Evolutionary conservation across 2,113 vertebrate genomes (phyloP), one percentile per base, ranked within the genome.

Genomic region (Platysternon megacephalum): DNA sequence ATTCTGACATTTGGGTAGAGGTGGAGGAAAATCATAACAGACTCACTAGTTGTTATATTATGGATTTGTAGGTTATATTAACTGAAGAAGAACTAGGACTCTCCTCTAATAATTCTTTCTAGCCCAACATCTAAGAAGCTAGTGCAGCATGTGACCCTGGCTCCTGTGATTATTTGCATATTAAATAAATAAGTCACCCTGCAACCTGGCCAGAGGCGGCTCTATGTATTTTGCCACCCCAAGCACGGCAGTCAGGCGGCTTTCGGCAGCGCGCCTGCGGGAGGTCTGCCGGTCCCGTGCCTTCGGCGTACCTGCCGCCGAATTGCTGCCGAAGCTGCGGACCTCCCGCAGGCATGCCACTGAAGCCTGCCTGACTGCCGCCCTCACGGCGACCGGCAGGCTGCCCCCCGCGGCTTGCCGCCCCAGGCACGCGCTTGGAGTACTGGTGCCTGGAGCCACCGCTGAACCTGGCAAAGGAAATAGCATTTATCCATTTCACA

Each of bases 401-500:
- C 11, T 3, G 3, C 48, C 48, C 48, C 11, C 48, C 12, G 48
- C 3, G 11, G 11, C 48, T 48, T 48, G 48, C 48, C 48, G 48
- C 48, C 48, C 48, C 48, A 48, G 48, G 48, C 48, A 48, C 48
- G 12, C 11, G 48, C 48, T 48, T 48, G 48, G 11, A 48, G 48
- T 12, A 3, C 48, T 12, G 11, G 48, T 48, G 48, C 48, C 12
- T 12, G 48, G 48, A 48, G 48, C 48, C 11, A n/a, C n/a, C n/a
- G n/a, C n/a, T n/a, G n/a, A 49, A 58, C 52, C 53, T 10, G 53
- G 94, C 78, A 91, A 90, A 93, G 86, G 72, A 94, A 97, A 90
- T 9, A 82, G 84, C 61, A 94, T 68, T 96, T 92, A 89, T 1
- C 93, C 29, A 79, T 44, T 79, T 84, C 52, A 61, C 35, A 88